Evolutionary conservation across 2,113 vertebrate species (phyloP), one percentile per base, ranked within the genome.

Genomic region (Parotia lawesii): DNA sequence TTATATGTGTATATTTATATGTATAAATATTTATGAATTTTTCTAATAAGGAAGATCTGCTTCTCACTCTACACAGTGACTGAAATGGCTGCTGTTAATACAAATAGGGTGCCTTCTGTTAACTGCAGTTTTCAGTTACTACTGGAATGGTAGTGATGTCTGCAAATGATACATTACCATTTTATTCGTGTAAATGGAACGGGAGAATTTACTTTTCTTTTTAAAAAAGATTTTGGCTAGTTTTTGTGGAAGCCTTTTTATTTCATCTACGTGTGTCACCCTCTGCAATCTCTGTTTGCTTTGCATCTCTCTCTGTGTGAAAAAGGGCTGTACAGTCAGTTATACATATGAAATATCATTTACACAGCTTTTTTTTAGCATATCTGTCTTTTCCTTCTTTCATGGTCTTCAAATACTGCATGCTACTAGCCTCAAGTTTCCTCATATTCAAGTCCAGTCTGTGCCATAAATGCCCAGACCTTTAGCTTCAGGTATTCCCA

Each of bases 21-120:
- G 9, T 84, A 31, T 57, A 91, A 85, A 77, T 91, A 86, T 58
- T 74, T 87, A 74, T 57, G 48, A 23, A 0, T 73, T 82, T 83
- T 81, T 50, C 71, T 66, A 92, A 73, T 94, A 22, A 6, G 57
- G 71, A 96, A 89, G 58, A 88, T 94, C 79, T 81, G 37, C 72
- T 96, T 35, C 71, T 96, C 65, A 18, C 40, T 80, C 42, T 75
- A 69, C 19, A 27, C 79, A 67, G 44, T 78, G 57, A 74, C 77
- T 72, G 42, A 51, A 89, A 53, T 85, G 88, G 38, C 37, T 93
- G 77, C 65, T 78, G 44, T 83, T 92, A 80, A 76, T 85, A 56
- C 21, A 87, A 88, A 88, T 31, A 20, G 29, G 14, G 23, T 27
- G 33, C 47, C 77, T 87, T 81, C 62, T 93, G 47, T 60, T 92